Evolutionary conservation across 2,797 vertebrate genomes (phyloP), one percentile per base, ranked within the genome.

Genomic region (Novumbra hubbsi): DNA sequence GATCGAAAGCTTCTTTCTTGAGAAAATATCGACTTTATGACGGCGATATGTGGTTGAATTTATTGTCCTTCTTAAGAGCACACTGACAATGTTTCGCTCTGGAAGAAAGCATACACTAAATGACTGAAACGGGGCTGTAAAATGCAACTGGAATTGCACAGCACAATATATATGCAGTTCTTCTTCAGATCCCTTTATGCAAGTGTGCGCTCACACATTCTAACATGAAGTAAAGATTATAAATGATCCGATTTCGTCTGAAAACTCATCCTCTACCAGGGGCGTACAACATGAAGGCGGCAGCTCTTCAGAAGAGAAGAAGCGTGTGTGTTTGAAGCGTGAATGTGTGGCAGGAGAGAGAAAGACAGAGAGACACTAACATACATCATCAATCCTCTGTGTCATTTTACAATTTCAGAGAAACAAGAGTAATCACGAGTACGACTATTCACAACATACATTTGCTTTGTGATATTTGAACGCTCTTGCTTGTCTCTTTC

Each of bases 381-480:
- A 79, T 76, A 86, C 76, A 78, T 34, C 84, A 67, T 34, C 80
- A 60, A 73, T 79, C 63, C 73, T 82, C 76, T 73, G 66, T 73
- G 49, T 78, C 21, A 64, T 63, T 62, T 3, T 21, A 12, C 41
- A 50, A 74, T 70, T 3, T 55, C 24, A 3, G 49, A 38, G 71
- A 68, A 41, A 34, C 27, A 41, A n/a, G 12, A 14, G 24, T 34
- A 76, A 76, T 65, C 1, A 1, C 11, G 68, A 78, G 71, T 66
- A 0, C 81, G 78, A 66, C 15, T 45, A 45, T 12, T 45, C 41
- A 27, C 0, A 64, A 64, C 62, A 52, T 17, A 52, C 16, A 17
- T 57, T 21, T 64, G 14, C 6, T 9, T 28, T 32, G 14, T 19
- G 8, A 19, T 17, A 16, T 17, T 16, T 28, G 28, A 6, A 2